Percentiles rank a stretch among this genome's conserved stretches.
Evolutionary conservation across 2,888 invertebrate species (phyloP).

Genomic region (Drosophila nigricruria): DNA sequence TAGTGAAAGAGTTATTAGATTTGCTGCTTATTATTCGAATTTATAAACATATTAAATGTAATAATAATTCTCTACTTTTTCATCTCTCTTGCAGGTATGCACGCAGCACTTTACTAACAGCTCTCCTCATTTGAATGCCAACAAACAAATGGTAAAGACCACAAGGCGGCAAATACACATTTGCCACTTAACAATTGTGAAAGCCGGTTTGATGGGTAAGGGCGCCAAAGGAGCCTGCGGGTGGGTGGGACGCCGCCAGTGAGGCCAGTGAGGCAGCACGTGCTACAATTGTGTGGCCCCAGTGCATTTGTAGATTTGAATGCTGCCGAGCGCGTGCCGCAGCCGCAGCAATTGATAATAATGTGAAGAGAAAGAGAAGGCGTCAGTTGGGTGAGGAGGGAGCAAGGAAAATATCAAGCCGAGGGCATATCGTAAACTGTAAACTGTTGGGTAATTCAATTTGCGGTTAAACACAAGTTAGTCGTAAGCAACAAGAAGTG

Average conservation of each 20-base stretch:
- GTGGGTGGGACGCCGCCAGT: background rate
- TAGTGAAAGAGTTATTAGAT: no score
- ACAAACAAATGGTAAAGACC: conserved; percentile 15
- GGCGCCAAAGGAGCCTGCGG: background rate
- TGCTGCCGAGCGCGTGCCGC: conserved; percentile 44
- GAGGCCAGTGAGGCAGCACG: conserved; percentile 29
- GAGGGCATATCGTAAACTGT: conserved; percentile 37
- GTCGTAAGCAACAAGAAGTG: conserved; percentile 49
- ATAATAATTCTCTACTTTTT: background rate
- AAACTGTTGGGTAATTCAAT: conserved; percentile 80
- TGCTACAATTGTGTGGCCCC: conserved; percentile 15
- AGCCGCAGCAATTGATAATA: conserved; percentile 49
- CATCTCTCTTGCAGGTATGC: conserved; percentile 52
- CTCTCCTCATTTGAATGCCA: conserved; percentile 8
- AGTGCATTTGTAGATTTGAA: conserved; percentile 55
- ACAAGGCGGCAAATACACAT: conserved; percentile 23
- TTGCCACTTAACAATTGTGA: conserved; percentile 29
- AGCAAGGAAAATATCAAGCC: background rate
- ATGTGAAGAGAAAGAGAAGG: conserved; percentile 19
- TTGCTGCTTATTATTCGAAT: no score
- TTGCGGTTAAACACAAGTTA: conserved; percentile 78
- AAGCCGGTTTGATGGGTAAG: background rate
- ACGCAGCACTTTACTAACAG: background rate
- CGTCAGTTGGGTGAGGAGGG: background rate
- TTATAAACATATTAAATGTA: background rate